Conservation (phyloP, 2,113 vertebrate species). For the Ovis aries region ARS-UI_Ramb_v3.0 NC_056056.1:160156501-160157000, state of each 20-base stretch:
- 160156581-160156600: not conserved
- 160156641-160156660: not conserved
- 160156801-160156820: not conserved
- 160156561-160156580: not conserved
- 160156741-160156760: not conserved
- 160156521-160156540: not conserved
- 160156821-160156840: not conserved
- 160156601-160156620: not conserved
- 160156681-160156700: not conserved
- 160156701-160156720: not conserved
- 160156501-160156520: not conserved
- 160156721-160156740: not conserved
- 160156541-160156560: not conserved
- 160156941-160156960: not conserved
- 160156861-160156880: not conserved
- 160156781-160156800: not conserved
- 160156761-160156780: not conserved
- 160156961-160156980: not conserved
- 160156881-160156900: not conserved
- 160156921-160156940: not conserved
- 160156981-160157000: not conserved
- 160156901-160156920: not conserved
- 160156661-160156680: not conserved
- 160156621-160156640: not conserved
- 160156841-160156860: not conserved